Base-by-base conservation (phyloP, 2,888 invertebrate genomes). In the Drosophila acutilabella region DNA sequence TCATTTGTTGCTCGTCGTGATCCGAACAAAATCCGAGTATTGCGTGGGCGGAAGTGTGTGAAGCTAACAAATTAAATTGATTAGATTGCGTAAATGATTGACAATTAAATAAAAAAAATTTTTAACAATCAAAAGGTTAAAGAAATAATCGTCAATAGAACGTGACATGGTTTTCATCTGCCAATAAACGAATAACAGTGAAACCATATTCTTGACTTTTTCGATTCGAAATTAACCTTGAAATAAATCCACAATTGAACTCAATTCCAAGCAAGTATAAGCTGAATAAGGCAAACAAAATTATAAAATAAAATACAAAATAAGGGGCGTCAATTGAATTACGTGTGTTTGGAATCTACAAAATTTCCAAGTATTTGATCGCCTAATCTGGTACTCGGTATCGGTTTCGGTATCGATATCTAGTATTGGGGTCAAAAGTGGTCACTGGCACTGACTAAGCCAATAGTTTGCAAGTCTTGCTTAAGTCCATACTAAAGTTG, bases 381-480 rank as follows among this genome's bases (percentile, higher is more conserved):
- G 52, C 23, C 57, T 67, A 75, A 83, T 78, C 74, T 45, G 30
- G 54, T 40, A 47, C 33, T 61, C 14, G 36, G 57, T 59, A 62
- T 64, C 26, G 30, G 45, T 52, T 8, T 30, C 6, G 23, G 6
- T 23, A 20, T 20, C 26, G 26, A 26, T 26, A 53, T 74, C 65
- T 2, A 36, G 78, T 38, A 80, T 85, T 88, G 70, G 59, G 83
- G 79, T 64, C 73, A 79, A 50, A 45, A 33, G 23, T 64, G 65
- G 40, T 52, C 65, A 53, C 47, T 72, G 68, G 53, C 72, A 61
- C 41, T 23, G 56, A 48, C 41, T 79, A 82, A 88, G 82, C 81
- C 81, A 74, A 74, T 77, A 80, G 60, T 75, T 85, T 72, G 71
- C 78, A 72, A 85, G 78, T 88, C 86, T 75, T 74, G 73, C 86